These are phyloP conservation scores for Bombyx mandarina DNA, from an alignment of 1,140 invertebrate species.

Conservation along the genomic window DNA sequence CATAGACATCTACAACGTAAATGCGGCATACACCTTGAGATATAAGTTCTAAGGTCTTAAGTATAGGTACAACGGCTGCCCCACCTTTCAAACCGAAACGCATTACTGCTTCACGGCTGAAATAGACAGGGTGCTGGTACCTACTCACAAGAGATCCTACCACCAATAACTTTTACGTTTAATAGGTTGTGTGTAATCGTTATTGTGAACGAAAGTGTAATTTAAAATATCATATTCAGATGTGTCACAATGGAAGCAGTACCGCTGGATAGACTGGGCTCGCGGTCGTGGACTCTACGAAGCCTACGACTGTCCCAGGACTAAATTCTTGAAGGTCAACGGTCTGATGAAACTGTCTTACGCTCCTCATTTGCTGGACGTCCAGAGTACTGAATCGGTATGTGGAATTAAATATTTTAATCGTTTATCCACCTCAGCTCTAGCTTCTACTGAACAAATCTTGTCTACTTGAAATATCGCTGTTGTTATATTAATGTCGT, in stretches of 20 bases:
- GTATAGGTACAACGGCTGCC: too few relatives aligned
- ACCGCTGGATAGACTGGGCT: slow-evolving; percentile 58
- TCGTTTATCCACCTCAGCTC: too few relatives aligned
- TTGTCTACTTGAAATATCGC: too few relatives aligned
- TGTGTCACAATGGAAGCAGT: slow-evolving; percentile 49
- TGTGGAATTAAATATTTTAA: slow-evolving; percentile 3
- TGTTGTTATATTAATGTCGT: too few relatives aligned
- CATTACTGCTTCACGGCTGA: too few relatives aligned
- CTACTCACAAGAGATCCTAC: too few relatives aligned
- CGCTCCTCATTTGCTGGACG: slow-evolving; percentile 51
- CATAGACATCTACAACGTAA: too few relatives aligned
- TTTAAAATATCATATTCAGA: slow-evolving; percentile 22
- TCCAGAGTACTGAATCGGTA: slow-evolving; percentile 52
- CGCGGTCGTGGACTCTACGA: slow-evolving; percentile 45
- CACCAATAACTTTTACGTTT: neutral
- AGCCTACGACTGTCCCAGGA: slow-evolving; percentile 48
- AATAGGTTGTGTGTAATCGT: neutral
- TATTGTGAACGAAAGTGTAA: neutral
- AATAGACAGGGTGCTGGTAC: too few relatives aligned
- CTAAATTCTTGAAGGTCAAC: slow-evolving; percentile 44
- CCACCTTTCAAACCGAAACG: too few relatives aligned
- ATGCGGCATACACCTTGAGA: too few relatives aligned
- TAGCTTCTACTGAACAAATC: too few relatives aligned
- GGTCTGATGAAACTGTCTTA: slow-evolving; percentile 47
- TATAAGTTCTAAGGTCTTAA: too few relatives aligned